Evolutionary conservation across 2,797 vertebrate genomes (phyloP).

Genomic region (Acridotheres tristis): DNA sequence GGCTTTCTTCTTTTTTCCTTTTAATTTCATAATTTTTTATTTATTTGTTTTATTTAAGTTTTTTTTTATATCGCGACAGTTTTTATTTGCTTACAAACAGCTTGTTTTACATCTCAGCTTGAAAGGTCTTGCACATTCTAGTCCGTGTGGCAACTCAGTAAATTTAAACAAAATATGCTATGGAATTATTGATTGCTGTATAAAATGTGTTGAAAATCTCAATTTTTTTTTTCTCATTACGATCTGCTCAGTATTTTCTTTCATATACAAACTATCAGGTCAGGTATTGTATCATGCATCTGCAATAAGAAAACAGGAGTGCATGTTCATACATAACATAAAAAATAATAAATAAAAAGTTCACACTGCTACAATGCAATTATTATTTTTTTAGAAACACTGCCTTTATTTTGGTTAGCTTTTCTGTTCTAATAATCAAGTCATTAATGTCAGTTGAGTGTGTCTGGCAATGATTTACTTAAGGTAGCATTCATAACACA

Average conservation of each 20-base stretch:
- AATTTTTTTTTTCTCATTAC: background rate
- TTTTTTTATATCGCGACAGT: background rate
- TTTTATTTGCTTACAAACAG: constrained; percentile 59
- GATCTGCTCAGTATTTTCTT: constrained; percentile 49
- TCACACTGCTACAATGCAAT: background rate
- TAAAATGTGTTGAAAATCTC: constrained; percentile 48
- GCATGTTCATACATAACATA: background rate
- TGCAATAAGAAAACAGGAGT: background rate
- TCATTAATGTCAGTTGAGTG: constrained; percentile 68
- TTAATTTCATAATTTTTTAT: background rate
- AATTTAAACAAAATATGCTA: constrained; percentile 34
- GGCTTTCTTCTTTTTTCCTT: background rate
- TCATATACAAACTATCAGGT: background rate
- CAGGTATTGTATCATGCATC: background rate
- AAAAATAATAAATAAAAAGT: constrained; percentile 6
- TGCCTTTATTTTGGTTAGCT: constrained; percentile 60
- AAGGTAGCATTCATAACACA: constrained; percentile 58
- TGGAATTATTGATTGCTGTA: constrained; percentile 12
- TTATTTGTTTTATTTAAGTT: background rate
- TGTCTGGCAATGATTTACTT: constrained; percentile 69
- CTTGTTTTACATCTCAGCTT: constrained; percentile 20
- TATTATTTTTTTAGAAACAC: constrained; percentile 15
- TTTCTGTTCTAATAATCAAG: constrained; percentile 71
- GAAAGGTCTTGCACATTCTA: constrained; percentile 24
- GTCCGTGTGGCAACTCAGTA: constrained; percentile 24